Evolutionary conservation across 2,797 vertebrate genomes (phyloP).

Genomic region (Miichthys miiuy): DNA sequence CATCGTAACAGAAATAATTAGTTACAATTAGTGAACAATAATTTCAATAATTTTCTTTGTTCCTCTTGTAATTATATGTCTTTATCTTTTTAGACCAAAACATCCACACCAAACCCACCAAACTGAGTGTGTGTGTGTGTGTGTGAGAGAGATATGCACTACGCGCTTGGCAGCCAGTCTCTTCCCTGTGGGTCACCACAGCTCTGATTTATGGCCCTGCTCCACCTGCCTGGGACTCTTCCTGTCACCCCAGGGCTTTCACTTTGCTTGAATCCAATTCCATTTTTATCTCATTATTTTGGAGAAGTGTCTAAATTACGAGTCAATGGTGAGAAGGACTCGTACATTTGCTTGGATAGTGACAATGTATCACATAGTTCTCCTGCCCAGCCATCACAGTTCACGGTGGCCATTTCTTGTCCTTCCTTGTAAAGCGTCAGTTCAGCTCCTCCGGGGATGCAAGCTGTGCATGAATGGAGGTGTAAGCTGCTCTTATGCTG

Average conservation of each 20-base stretch:
- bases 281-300: constrained; percentile 52
- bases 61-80: background rate
- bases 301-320: constrained; percentile 46
- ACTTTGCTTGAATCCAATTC: constrained; percentile 40
- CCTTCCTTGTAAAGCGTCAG: constrained; percentile 49
- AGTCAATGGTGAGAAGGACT: constrained; percentile 11
- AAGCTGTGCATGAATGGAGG: constrained; percentile 37
- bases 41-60: background rate
- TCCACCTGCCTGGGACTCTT: constrained; percentile 44
- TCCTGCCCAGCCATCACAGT: background rate
- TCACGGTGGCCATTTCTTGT: constrained; percentile 11
- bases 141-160: constrained; percentile 15
- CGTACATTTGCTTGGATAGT: constrained; percentile 33
- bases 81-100: background rate
- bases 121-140: background rate
- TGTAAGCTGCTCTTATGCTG: constrained; percentile 11
- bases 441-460: constrained; percentile 40
- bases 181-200: constrained; percentile 51
- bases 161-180: constrained; percentile 34
- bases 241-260: constrained; percentile 43
- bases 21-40: background rate
- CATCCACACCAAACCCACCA: background rate
- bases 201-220: constrained; percentile 68
- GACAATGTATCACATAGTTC: constrained; percentile 36
- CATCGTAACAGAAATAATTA: background rate